Conservation (phyloP, 2,113 vertebrate species). For the Raphicerus campestris region DNA sequence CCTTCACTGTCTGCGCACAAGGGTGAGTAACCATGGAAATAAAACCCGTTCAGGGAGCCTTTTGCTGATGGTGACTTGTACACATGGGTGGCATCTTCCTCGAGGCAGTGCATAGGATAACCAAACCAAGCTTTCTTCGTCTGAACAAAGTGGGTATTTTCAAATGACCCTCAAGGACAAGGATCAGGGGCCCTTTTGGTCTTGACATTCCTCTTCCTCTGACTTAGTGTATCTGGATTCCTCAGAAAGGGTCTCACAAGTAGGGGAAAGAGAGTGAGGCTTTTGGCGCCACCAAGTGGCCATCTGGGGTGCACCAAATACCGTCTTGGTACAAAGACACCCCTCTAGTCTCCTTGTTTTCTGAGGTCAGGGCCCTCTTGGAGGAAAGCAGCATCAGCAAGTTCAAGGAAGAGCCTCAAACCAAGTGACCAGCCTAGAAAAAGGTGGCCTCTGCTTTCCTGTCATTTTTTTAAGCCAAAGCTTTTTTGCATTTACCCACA, state of each 20-base stretch:
- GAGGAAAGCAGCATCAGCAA: not conserved
- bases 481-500: not conserved
- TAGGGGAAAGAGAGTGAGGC: not conserved
- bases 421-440: not conserved
- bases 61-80: not conserved
- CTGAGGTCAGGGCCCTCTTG: not conserved
- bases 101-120: not conserved
- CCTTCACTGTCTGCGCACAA: not conserved
- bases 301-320: rapidly evolving
- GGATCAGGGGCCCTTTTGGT: not conserved
- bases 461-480: not conserved
- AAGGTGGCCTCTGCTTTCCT: not conserved
- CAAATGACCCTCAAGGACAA: not conserved
- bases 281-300: conserved; percentile 22
- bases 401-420: not conserved
- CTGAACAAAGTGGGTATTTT: not conserved
- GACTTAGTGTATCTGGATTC: not conserved
- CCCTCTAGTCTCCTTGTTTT: not conserved
- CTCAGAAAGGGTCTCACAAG: not conserved
- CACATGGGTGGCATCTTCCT: not conserved
- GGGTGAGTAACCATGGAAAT: too few relatives aligned
- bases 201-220: too few relatives aligned
- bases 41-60: not conserved
- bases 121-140: not conserved
- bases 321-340: not conserved